Base-by-base conservation (phyloP, 2,113 vertebrate species). In the Amblyopsis rosae region DNA sequence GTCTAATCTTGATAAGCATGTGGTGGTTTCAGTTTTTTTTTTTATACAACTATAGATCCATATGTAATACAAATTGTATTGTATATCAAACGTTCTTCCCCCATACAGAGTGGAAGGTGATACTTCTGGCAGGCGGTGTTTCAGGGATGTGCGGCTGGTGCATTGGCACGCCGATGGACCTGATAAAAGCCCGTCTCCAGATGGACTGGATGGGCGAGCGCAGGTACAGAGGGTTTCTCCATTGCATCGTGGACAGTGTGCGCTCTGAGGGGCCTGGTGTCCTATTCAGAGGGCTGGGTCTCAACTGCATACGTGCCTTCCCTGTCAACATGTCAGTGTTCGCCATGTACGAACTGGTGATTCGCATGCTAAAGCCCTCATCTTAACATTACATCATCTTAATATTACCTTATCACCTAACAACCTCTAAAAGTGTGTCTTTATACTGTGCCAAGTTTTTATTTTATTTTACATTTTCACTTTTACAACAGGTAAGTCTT, bases 301-400 rank as follows among this genome's bases (percentile, higher is more conserved):
- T 96, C 35, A 96, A 95, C 83, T 96, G 94, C 55, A 69, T 95
- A n/a, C 93, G 95, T 0, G 95, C 95, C 69, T 96, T 96, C 74
- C 95, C 95, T 0, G 92, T 95, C 70, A 96, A 95, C 74, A 95
- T 95, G 94, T 87, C 93, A 45, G 92, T 95, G 1, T 96, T 96
- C 11, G 89, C 91, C 26, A 81, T 88, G 0, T 96, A 96, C 0
- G 95, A 96, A 76, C 88, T 92, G 0, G 90, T 92, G 8, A 59
- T 96, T 70, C 82, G 88, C 61, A 66, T 93, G 41, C 70, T 89
- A 9, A 86, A 26, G 8, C 19, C 61, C 6, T 47, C 45, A 2
- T 17, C 61, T 1, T 77, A 80, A 54, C 51, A 0, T 33, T 12
- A 17, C 59, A 12, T 50, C 45, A 2, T 17, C 61, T 1, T 77